These are phyloP conservation scores for Drosophila fuyamai DNA, from an alignment of 1,140 invertebrate species.

Conservation along the genomic window DNA sequence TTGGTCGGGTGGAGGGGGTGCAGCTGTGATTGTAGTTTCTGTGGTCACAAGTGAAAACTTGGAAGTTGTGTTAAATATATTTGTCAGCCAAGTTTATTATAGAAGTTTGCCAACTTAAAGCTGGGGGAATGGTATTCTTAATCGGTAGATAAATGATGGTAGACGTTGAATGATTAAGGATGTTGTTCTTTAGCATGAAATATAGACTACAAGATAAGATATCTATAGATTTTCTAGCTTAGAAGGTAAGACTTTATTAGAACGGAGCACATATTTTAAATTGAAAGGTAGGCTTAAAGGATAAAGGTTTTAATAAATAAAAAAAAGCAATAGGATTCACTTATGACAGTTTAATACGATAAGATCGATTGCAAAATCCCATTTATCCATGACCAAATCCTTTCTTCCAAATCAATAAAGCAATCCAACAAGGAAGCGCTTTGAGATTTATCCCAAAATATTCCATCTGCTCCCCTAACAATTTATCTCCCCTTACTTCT, in stretches of 20 bases:
- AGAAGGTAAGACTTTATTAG: no score
- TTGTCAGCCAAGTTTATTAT: constrained; percentile 46
- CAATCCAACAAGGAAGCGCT: constrained; percentile 18
- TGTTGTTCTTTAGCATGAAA: not conserved
- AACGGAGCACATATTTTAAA: no score
- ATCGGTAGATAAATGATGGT: constrained; percentile 19
- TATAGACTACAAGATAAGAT: not conserved
- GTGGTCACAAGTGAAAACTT: constrained; percentile 69
- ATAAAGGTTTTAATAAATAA: not conserved
- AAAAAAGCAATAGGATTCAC: no score
- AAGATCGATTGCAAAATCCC: constrained; percentile 25
- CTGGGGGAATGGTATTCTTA: constrained; percentile 17
- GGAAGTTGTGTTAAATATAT: constrained; percentile 45
- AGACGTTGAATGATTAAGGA: not conserved
- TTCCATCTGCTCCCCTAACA: constrained; percentile 1
- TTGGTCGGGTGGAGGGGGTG: not conserved
- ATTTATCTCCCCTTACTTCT: constrained; percentile 6
- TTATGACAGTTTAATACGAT: constrained; percentile 10
- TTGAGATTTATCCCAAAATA: constrained; percentile 17
- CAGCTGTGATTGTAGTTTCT: constrained; percentile 25
- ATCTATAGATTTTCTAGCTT: no score
- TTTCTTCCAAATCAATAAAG: constrained; percentile 42
- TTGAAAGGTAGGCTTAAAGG: not conserved
- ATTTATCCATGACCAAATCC: constrained; percentile 32
- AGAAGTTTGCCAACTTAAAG: constrained; percentile 36